Percentiles rank a stretch among this genome's conserved stretches.
phyloP scores from a whole-genome alignment of 2,797 vertebrate genomes.

The Muscicapa comitata region DNA sequence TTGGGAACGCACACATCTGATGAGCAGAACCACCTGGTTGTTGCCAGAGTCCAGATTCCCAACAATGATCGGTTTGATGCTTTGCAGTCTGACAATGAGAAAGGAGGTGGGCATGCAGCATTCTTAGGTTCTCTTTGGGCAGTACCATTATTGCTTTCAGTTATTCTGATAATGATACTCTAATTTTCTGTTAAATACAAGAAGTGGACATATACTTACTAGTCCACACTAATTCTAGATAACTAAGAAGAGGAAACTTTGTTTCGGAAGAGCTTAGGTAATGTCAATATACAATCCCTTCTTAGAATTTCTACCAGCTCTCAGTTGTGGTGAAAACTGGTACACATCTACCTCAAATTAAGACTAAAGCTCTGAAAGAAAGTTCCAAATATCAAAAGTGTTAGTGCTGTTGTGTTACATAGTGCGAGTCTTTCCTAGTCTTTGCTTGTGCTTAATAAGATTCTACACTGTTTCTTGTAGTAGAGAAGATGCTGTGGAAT shows the following conservation, averaged over 20 bases:
- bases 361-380: background rate
- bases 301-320: background rate
- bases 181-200: background rate
- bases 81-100: constrained; percentile 89
- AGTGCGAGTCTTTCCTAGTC: background rate
- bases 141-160: background rate
- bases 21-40: constrained; percentile 93
- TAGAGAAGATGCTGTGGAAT: background rate
- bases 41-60: constrained; percentile 91
- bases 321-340: background rate
- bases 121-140: background rate
- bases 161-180: background rate
- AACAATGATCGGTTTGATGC: constrained; percentile 91
- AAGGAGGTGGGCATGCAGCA: constrained; percentile 82
- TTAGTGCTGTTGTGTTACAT: background rate
- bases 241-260: background rate
- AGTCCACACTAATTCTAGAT: background rate
- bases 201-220: fast-evolving
- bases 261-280: background rate
- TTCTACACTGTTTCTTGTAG: background rate
- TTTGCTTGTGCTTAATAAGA: background rate
- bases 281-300: background rate
- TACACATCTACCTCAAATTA: background rate
- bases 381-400: background rate
- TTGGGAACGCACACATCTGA: constrained; percentile 91